Evolutionary conservation across 2,797 vertebrate species (phyloP).

Genomic region (Poliocrania exsul): DNA sequence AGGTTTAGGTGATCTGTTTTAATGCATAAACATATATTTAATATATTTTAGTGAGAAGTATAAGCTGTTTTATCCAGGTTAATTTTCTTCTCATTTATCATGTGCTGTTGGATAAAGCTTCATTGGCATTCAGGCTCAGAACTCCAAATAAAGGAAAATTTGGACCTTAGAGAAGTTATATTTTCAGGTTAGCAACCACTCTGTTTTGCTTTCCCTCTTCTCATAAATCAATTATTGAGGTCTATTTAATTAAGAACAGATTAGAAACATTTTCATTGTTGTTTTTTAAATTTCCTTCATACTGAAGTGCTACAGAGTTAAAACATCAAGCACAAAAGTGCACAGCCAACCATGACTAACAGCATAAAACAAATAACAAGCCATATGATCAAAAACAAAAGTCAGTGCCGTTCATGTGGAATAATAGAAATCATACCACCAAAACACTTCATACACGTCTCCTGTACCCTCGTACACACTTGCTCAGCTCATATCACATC

Average conservation of each 20-base stretch:
- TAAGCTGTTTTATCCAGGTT: background rate
- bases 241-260: conserved; percentile 75
- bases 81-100: background rate
- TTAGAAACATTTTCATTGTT: conserved; percentile 72
- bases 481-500: background rate
- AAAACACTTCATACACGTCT: background rate
- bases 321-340: conserved; percentile 61
- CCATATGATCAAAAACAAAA: conserved; percentile 69
- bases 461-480: background rate
- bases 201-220: conserved; percentile 43
- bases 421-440: conserved; percentile 53
- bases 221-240: conserved; percentile 68
- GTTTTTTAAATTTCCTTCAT: conserved; percentile 67
- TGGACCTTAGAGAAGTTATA: background rate
- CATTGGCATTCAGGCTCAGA: background rate
- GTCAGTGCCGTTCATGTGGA: conserved; percentile 20
- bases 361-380: conserved; percentile 53
- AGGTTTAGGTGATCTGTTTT: background rate
- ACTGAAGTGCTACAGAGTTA: conserved; percentile 67
- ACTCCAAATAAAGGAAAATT: background rate
- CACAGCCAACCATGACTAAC: conserved; percentile 63
- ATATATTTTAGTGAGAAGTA: background rate
- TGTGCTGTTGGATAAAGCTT: background rate
- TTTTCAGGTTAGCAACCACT: conserved; percentile 29
- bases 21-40: background rate